Evolutionary conservation across 30 jellyfish, hydroid and myxozoan genomes (phyloP).

Genomic region (Sanderia malayensis): DNA sequence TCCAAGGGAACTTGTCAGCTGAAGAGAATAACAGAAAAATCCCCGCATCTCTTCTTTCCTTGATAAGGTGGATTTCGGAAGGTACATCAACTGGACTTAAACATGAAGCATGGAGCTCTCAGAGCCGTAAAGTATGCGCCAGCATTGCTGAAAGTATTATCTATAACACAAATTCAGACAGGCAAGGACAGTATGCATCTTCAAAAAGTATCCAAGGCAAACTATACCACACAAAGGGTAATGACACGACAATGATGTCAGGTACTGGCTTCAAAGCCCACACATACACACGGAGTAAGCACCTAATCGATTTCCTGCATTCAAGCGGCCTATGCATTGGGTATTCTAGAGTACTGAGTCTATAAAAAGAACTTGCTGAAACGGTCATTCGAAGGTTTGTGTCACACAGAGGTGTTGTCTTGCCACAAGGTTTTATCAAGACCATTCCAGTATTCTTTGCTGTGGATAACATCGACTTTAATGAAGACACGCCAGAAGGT

Average conservation of each 20-base stretch:
- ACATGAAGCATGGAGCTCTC: constrained; percentile 29
- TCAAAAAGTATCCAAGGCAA: constrained; percentile 25
- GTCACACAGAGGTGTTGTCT: background rate
- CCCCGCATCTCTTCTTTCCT: constrained; percentile 22
- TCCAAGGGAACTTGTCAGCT: too few relatives aligned
- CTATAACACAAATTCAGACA: constrained; percentile 20
- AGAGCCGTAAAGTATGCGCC: constrained; percentile 31
- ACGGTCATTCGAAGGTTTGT: constrained; percentile 8
- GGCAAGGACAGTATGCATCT: constrained; percentile 25
- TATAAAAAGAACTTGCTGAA: constrained; percentile 11
- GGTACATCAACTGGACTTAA: constrained; percentile 26
- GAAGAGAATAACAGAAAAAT: too few relatives aligned
- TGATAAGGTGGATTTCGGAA: constrained; percentile 19
- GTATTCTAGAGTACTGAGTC: constrained; percentile 20
- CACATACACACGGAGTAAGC: constrained; percentile 23
- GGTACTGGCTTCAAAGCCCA: constrained; percentile 21
- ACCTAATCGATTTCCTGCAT: constrained; percentile 22
- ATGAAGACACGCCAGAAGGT: constrained; percentile 13
- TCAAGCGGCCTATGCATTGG: constrained; percentile 21
- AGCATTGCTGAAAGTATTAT: constrained; percentile 16
- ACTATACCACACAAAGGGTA: constrained; percentile 7
- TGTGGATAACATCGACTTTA: constrained; percentile 8
- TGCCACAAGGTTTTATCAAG: constrained; percentile 6
- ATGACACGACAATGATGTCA: constrained; percentile 19
- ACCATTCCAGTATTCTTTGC: background rate